A percentile compares a stretch with the other conserved stretches of the same genome.
phyloP scores from a whole-genome alignment of 2,113 vertebrate genomes.

The Trematomus loennbergii region DNA sequence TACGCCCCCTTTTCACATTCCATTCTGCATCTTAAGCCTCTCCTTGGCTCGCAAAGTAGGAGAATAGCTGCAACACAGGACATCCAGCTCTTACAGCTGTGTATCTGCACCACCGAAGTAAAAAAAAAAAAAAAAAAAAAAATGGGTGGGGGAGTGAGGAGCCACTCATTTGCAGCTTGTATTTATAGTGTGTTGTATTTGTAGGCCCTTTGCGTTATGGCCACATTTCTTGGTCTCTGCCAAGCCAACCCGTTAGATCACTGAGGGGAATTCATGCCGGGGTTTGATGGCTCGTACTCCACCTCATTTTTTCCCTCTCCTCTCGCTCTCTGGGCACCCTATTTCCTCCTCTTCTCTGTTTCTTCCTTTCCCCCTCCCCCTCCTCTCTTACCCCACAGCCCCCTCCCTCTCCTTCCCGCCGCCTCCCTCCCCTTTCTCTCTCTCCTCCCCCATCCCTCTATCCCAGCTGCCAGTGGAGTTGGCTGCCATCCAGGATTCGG shows the following conservation, averaged over 20 bases:
- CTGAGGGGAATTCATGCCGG: slow-evolving; percentile 62
- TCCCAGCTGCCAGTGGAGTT: slow-evolving; percentile 88
- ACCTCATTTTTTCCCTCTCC: slow-evolving; percentile 68
- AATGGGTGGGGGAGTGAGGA: no score
- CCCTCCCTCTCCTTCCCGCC: slow-evolving; percentile 25
- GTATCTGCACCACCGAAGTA: slow-evolving; percentile 44
- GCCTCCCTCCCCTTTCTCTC: slow-evolving; percentile 67
- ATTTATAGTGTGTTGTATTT: slow-evolving; percentile 80
- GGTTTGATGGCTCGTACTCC: slow-evolving; percentile 68
- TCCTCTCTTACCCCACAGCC: not conserved
- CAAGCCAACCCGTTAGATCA: slow-evolving; percentile 63
- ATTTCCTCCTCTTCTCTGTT: slow-evolving; percentile 70
- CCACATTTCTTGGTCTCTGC: slow-evolving; percentile 70
- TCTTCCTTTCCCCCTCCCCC: slow-evolving; percentile 34
- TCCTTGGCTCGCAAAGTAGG: slow-evolving; percentile 37
- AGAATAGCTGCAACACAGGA: slow-evolving; percentile 52
- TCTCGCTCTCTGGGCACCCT: slow-evolving; percentile 65
- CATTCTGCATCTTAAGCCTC: slow-evolving; percentile 47
- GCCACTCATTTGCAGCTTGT: slow-evolving; percentile 71
- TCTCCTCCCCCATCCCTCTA: slow-evolving; percentile 76
- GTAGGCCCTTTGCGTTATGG: slow-evolving; percentile 75
- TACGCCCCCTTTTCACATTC: slow-evolving; percentile 45
- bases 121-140: slow-evolving; percentile 43
- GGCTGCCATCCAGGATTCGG: slow-evolving; percentile 87
- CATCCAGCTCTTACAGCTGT: slow-evolving; percentile 72